Conservation (phyloP, 2,888 invertebrate species). For the Odontomyia ornata region DNA sequence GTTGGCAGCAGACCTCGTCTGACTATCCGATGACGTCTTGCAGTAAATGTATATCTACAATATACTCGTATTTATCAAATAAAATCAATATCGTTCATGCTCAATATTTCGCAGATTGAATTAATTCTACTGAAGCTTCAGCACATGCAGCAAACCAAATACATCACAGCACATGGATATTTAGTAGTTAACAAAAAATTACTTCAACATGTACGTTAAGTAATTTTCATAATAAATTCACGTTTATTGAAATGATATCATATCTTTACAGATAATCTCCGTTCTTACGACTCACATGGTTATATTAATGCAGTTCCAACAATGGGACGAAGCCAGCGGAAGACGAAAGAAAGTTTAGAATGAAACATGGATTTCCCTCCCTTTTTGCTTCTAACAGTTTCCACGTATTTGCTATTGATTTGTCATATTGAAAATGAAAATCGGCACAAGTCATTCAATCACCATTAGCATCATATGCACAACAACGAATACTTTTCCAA, state of each 20-base stretch:
- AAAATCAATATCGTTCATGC: too few relatives aligned
- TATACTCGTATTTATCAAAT: too few relatives aligned
- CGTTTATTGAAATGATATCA: background rate
- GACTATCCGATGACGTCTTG: too few relatives aligned
- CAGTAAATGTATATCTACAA: too few relatives aligned
- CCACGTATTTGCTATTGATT: too few relatives aligned
- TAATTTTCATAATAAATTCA: background rate
- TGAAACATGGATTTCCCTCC: too few relatives aligned
- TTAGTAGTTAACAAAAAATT: conserved; percentile 47
- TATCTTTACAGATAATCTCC: conserved; percentile 40
- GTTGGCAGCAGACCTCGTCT: too few relatives aligned
- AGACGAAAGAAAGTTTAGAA: background rate
- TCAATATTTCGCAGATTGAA: conserved; percentile 38
- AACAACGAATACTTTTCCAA: too few relatives aligned
- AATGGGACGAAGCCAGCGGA: conserved; percentile 46
- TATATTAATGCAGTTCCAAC: conserved; percentile 50
- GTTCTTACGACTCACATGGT: conserved; percentile 47
- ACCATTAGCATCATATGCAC: too few relatives aligned
- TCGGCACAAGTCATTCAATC: too few relatives aligned
- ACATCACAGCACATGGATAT: conserved; percentile 47
- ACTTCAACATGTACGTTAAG: conserved; percentile 44
- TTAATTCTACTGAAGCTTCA: conserved; percentile 47
- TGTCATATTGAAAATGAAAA: too few relatives aligned
- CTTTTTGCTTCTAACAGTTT: too few relatives aligned
- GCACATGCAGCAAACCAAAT: conserved; percentile 47